Evolutionary conservation across 2,888 invertebrate species (phyloP).

Genomic region (Amblyteles armatorius): DNA sequence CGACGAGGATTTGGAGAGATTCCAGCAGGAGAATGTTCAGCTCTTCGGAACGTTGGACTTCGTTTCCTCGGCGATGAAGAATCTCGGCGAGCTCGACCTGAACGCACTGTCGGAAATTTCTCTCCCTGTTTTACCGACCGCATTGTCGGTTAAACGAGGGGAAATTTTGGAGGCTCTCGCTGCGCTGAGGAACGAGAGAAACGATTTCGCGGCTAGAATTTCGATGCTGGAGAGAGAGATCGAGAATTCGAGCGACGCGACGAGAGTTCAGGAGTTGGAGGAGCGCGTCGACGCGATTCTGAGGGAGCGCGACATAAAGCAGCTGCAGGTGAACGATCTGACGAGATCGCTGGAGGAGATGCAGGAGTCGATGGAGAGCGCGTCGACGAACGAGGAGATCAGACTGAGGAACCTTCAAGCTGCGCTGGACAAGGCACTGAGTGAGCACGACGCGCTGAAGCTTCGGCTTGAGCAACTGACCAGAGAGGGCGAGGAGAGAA

Average conservation of each 20-base stretch:
- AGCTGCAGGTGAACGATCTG: constrained; percentile 76
- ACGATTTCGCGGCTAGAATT: constrained; percentile 69
- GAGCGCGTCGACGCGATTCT: constrained; percentile 65
- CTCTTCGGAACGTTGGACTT: constrained; percentile 9
- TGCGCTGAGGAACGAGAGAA: constrained; percentile 64
- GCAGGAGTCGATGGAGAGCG: constrained; percentile 61
- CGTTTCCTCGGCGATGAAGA: constrained; percentile 15
- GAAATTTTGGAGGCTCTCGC: constrained; percentile 56
- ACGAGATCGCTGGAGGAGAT: constrained; percentile 71
- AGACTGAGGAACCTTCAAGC: constrained; percentile 67
- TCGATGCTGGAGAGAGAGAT: constrained; percentile 72
- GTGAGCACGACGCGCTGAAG: constrained; percentile 66
- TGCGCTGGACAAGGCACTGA: constrained; percentile 68
- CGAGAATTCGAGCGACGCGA: constrained; percentile 67
- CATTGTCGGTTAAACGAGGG: not conserved
- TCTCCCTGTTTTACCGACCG: not conserved
- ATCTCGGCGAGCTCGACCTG: not conserved
- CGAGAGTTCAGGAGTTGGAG: constrained; percentile 72
- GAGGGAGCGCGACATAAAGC: constrained; percentile 75
- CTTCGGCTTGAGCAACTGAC: constrained; percentile 20
- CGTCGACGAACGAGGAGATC: constrained; percentile 45
- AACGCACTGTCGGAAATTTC: not conserved
- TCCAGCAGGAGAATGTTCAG: constrained; percentile 10
- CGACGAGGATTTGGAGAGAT: constrained; percentile 4
- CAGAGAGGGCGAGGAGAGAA: not conserved